Evolutionary conservation across 1,140 invertebrate genomes (phyloP).

Genomic region (Hyphantria cunea): DNA sequence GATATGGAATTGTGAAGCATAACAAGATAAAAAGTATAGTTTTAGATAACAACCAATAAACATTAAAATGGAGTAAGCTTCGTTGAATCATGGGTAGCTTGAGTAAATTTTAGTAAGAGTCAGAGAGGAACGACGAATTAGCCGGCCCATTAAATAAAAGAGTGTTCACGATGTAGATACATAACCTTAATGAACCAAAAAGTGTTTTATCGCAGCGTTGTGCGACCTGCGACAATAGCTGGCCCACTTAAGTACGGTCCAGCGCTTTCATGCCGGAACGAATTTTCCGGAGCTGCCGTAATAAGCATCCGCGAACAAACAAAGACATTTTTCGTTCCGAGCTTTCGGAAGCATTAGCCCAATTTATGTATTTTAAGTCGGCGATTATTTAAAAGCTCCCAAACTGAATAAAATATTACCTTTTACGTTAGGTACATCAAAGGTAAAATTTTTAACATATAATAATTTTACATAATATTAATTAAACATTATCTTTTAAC

Average conservation of each 20-base stretch:
- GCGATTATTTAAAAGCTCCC: conserved; percentile 34
- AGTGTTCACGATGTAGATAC: conserved; percentile 56
- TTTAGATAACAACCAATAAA: background rate
- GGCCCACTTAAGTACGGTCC: conserved; percentile 63
- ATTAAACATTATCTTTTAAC: background rate
- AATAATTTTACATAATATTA: too few relatives aligned
- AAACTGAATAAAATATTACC: background rate
- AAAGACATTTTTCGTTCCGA: conserved; percentile 61
- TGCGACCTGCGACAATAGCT: conserved; percentile 52
- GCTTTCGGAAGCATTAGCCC: conserved; percentile 55
- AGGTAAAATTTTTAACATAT: too few relatives aligned
- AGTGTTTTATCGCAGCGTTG: conserved; percentile 50
- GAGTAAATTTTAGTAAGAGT: conserved; percentile 41
- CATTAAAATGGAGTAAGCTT: conserved; percentile 4
- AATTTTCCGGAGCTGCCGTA: conserved; percentile 62
- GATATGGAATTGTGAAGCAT: background rate
- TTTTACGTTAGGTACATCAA: background rate
- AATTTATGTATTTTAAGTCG: conserved; percentile 52
- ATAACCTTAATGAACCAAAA: conserved; percentile 65
- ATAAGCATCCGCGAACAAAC: conserved; percentile 68
- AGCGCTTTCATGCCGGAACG: conserved; percentile 54
- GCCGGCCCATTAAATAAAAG: conserved; percentile 58
- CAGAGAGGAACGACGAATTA: conserved; percentile 45
- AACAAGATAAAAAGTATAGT: background rate
- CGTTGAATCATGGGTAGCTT: background rate